Percentiles rank a stretch among this genome's conserved stretches.
Conservation (phyloP, 2,113 vertebrate genomes). For the Fregata magnificens region DNA sequence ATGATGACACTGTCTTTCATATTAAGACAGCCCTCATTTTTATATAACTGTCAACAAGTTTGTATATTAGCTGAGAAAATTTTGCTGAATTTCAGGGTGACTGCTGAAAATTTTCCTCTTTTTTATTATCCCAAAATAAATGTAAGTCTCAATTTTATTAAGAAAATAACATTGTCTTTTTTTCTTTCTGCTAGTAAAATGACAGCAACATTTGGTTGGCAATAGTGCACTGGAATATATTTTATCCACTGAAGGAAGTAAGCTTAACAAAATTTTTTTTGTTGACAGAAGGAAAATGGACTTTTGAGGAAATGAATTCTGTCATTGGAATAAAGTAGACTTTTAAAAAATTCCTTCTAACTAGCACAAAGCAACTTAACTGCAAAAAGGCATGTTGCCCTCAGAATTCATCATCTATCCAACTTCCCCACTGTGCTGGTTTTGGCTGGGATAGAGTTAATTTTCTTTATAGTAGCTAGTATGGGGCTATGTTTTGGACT, state of each 20-base stretch:
- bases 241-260: not conserved
- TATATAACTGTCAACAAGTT: too few relatives aligned
- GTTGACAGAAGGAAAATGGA: not conserved
- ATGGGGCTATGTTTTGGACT: too few relatives aligned
- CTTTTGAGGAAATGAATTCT: conserved; percentile 30
- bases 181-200: conserved; percentile 15
- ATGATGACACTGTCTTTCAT: not conserved
- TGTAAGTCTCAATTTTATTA: not conserved
- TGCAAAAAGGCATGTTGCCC: not conserved
- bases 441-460: too few relatives aligned
- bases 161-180: not conserved
- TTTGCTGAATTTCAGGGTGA: too few relatives aligned
- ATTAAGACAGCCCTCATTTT: not conserved
- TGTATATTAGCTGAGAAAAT: too few relatives aligned
- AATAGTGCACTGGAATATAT: not conserved
- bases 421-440: too few relatives aligned
- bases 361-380: not conserved
- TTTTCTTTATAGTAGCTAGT: too few relatives aligned
- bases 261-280: not conserved
- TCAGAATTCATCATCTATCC: not conserved
- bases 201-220: not conserved
- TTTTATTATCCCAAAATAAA: not conserved
- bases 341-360: not conserved
- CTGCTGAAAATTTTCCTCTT: too few relatives aligned
- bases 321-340: not conserved